Evolutionary conservation across 1,140 invertebrate genomes (phyloP), one percentile per base, ranked within the genome.

Genomic region (Drosophila nigrodunni): DNA sequence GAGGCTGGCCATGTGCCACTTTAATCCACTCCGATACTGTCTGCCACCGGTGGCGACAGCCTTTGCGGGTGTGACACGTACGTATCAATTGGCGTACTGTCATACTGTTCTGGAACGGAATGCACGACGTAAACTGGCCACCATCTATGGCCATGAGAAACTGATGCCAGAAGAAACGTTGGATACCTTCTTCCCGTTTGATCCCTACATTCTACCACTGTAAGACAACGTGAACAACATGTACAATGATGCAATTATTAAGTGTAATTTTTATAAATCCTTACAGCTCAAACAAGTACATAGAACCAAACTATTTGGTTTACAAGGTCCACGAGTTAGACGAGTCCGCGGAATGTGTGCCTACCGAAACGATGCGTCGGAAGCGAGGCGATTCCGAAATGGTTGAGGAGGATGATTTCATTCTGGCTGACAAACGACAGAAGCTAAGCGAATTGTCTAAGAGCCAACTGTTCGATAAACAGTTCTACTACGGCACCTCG

Each of bases 81-180:
- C 95, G n/a, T 96, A 98, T 92, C 98, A 98, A 91, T 93, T 99
- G 49, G 97, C 96, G 4, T 98, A 98, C 93, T 99, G 98, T 93
- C 96, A 98, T 92, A 95, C 97, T 1, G 94, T 98, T 49, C 96
- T 99, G 41, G 97, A 98, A 83, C 95, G 95, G 70, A 99, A 99
- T 93, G 93, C 94, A 2, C 93, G 97, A 43, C 94, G 94, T 13
- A 94, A 94, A 25, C 87, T 97, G 46, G 94, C 95, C 2, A 93
- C 93, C 10, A 93, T 93, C 13, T 94, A 92, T 88, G 93, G 91
- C 21, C 91, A 94, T 89, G 88, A 93, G 18, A 93, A 93, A 15
- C 61, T 86, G 0, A 92, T 92, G 60, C 89, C 93, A 3, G 92
- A 93, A 64, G 92, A 93, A 58, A 92, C 93, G 21, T 91, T 97